phyloP scores from a whole-genome alignment of 2,888 invertebrate genomes.

The Tenthredo distinguenda region DNA sequence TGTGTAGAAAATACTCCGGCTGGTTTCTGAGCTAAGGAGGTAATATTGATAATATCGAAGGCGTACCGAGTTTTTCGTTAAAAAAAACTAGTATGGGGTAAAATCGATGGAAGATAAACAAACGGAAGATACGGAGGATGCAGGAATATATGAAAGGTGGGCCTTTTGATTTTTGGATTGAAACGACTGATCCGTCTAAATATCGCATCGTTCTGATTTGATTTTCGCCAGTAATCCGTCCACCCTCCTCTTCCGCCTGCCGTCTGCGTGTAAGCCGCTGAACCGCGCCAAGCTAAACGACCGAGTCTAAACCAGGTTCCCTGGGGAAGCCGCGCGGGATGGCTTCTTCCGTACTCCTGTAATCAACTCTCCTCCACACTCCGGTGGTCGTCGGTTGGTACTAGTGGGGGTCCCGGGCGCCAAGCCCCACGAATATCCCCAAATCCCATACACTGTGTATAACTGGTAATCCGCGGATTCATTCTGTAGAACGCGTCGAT shows the following conservation, averaged over 20 bases:
- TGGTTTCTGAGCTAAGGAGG: background rate
- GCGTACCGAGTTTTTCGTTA: background rate
- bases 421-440: slow-evolving; percentile 53
- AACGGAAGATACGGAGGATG: background rate
- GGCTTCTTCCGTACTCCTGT: slow-evolving; percentile 69
- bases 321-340: slow-evolving; percentile 66
- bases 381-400: slow-evolving; percentile 27
- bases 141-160: background rate
- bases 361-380: slow-evolving; percentile 64
- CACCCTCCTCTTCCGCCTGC: background rate
- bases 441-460: slow-evolving; percentile 68
- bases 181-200: slow-evolving; percentile 51
- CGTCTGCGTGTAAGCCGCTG: slow-evolving; percentile 44
- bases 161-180: slow-evolving; percentile 42
- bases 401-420: slow-evolving; percentile 1
- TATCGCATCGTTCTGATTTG: slow-evolving; percentile 52
- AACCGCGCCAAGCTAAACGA: slow-evolving; percentile 56
- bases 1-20: background rate
- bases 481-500: slow-evolving; percentile 49
- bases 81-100: background rate
- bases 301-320: slow-evolving; percentile 61
- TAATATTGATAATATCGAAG: background rate
- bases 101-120: background rate
- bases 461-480: slow-evolving; percentile 67
- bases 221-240: slow-evolving; percentile 48